A percentile compares a stretch with the other conserved stretches of the same genome.
phyloP scores from a whole-genome alignment of 2,888 invertebrate genomes.

The Drosophila picticornis region DNA sequence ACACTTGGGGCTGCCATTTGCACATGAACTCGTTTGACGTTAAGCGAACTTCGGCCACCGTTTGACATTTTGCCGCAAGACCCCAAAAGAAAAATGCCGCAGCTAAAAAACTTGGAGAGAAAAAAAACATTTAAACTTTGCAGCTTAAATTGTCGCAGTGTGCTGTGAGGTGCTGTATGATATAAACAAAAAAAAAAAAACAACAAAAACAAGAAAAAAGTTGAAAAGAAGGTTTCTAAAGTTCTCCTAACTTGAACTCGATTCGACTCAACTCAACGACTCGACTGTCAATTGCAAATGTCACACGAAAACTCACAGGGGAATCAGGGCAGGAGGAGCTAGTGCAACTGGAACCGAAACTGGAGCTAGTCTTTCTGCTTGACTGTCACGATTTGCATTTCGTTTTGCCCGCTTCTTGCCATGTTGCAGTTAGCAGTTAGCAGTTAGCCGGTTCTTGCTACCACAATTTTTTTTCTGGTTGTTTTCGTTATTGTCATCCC shows the following conservation, averaged over 20 bases:
- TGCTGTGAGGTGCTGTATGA: neutral
- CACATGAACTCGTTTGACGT: conserved; percentile 65
- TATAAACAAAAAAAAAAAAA: neutral
- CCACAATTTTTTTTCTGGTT: conserved; percentile 20
- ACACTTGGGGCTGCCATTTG: conserved; percentile 66
- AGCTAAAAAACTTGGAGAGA: conserved; percentile 39
- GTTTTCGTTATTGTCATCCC: conserved; percentile 29
- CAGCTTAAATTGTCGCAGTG: conserved; percentile 77
- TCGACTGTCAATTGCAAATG: conserved; percentile 80
- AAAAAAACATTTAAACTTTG: conserved; percentile 71
- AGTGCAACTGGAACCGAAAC: conserved; percentile 22
- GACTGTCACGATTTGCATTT: conserved; percentile 78
- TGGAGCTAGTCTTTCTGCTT: conserved; percentile 66
- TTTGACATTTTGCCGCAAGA: conserved; percentile 79
- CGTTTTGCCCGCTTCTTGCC: conserved; percentile 38
- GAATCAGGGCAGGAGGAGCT: conserved; percentile 1
- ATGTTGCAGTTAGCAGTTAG: conserved; percentile 42
- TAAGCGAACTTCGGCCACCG: conserved; percentile 74
- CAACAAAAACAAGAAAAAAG: conserved; percentile 12
- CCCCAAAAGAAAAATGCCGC: conserved; percentile 53
- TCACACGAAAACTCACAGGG: conserved; percentile 61
- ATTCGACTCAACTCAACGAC: conserved; percentile 61
- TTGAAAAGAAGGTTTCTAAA: conserved; percentile 45
- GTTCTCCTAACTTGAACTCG: conserved; percentile 50
- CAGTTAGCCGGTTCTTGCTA: conserved; percentile 23